phyloP scores from a whole-genome alignment of 2,797 vertebrate species.

The Clamator glandarius region DNA sequence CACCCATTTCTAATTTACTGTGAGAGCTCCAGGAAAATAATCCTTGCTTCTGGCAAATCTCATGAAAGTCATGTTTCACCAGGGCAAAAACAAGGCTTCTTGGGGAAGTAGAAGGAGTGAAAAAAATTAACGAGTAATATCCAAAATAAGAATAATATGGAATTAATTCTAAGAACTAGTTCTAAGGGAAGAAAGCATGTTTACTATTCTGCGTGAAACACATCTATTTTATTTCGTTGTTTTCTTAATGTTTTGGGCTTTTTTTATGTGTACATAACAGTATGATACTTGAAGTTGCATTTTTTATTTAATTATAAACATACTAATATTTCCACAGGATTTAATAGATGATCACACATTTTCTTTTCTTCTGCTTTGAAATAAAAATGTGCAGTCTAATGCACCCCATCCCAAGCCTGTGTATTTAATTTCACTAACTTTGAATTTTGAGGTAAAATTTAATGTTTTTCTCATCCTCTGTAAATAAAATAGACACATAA shows the following conservation, averaged over 20 bases:
- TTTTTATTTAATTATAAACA: not conserved
- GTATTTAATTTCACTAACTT: not conserved
- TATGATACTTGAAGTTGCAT: not conserved
- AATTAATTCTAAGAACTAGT: not conserved
- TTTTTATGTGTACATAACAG: not conserved
- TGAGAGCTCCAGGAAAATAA: conserved; percentile 11
- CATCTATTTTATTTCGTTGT: not conserved
- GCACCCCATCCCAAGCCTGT: not conserved
- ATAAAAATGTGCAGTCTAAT: not conserved
- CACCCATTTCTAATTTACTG: not conserved
- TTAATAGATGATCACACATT: not conserved
- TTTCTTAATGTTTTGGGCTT: not conserved
- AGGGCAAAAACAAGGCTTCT: not conserved
- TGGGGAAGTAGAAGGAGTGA: rapidly evolving
- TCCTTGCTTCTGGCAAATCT: conserved; percentile 8
- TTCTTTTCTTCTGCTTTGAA: not conserved
- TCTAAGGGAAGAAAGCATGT: not conserved
- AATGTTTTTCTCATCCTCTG: not conserved
- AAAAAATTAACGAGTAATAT: not conserved
- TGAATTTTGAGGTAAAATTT: not conserved
- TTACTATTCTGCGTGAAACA: not conserved
- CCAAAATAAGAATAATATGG: not conserved
- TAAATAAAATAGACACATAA: not conserved
- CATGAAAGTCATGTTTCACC: not conserved
- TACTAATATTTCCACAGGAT: not conserved